phyloP scores from a whole-genome alignment of 2,888 invertebrate genomes.

The Choristoneura rosaceana region DNA sequence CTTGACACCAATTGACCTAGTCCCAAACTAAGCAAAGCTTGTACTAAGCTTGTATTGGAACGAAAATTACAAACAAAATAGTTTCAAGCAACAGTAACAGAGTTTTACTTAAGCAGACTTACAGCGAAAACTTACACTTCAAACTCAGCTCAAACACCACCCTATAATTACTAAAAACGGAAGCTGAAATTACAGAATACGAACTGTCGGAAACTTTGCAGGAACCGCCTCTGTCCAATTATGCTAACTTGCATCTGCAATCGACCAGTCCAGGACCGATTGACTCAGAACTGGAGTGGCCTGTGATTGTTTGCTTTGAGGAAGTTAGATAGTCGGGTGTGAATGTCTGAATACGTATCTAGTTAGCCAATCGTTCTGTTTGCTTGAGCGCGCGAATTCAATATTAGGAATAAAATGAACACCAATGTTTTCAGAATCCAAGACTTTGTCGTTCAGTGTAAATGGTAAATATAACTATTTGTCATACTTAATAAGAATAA shows the following conservation, averaged over 20 bases:
- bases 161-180: background rate
- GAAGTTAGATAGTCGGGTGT: background rate
- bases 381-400: too few relatives aligned
- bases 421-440: too few relatives aligned
- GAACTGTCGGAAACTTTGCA: background rate
- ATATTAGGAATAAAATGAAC: too few relatives aligned
- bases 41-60: too few relatives aligned
- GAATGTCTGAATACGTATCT: background rate
- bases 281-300: constrained; percentile 17
- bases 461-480: too few relatives aligned
- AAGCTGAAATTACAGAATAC: background rate
- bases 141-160: background rate
- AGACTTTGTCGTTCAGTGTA: too few relatives aligned
- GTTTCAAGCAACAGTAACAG: too few relatives aligned
- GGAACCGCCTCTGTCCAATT: background rate
- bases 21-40: too few relatives aligned
- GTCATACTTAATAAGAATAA: too few relatives aligned
- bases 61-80: too few relatives aligned
- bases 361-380: background rate
- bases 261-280: constrained; percentile 14
- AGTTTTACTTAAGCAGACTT: too few relatives aligned
- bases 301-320: constrained; percentile 17
- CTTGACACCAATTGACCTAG: too few relatives aligned
- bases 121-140: background rate
- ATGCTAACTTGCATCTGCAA: constrained; percentile 26